Evolutionary conservation across 2,888 invertebrate species (phyloP).

Genomic region (Habrosyne pyritoides): DNA sequence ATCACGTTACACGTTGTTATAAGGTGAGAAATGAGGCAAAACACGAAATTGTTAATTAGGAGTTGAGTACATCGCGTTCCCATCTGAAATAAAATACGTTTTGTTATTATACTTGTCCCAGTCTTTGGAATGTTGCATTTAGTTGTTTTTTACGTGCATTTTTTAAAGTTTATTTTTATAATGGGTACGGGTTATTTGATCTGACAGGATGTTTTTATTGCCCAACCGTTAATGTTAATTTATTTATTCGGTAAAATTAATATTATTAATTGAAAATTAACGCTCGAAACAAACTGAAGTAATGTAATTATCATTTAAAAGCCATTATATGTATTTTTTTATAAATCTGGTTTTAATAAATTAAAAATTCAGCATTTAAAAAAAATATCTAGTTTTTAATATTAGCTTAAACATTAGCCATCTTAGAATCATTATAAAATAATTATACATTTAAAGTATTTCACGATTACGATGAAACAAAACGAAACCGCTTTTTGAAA

Average conservation of each 20-base stretch:
- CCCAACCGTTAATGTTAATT: background rate
- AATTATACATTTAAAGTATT: too few species aligned
- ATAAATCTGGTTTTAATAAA: too few species aligned
- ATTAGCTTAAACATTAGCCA: too few species aligned
- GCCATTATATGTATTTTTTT: background rate
- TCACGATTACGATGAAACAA: too few species aligned
- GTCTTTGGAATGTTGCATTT: constrained; percentile 26
- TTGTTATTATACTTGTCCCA: constrained; percentile 43
- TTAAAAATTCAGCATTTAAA: too few species aligned
- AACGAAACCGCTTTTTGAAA: constrained; percentile 7
- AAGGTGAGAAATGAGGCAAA: constrained; percentile 58
- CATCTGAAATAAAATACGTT: constrained; percentile 50
- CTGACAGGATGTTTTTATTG: constrained; percentile 29
- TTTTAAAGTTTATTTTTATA: constrained; percentile 3
- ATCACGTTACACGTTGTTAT: constrained; percentile 57
- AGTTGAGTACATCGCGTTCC: constrained; percentile 39
- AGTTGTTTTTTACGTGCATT: background rate
- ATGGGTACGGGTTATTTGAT: constrained; percentile 34
- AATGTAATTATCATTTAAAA: background rate
- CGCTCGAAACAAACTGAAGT: background rate
- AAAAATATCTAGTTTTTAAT: too few species aligned
- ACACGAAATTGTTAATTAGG: constrained; percentile 67
- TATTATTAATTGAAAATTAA: background rate
- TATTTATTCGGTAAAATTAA: background rate
- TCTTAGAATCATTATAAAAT: background rate